A percentile compares a stretch with the other conserved stretches of the same genome.
Evolutionary conservation across 2,113 vertebrate species (phyloP).

Genomic region (Pycnonotus jocosus): DNA sequence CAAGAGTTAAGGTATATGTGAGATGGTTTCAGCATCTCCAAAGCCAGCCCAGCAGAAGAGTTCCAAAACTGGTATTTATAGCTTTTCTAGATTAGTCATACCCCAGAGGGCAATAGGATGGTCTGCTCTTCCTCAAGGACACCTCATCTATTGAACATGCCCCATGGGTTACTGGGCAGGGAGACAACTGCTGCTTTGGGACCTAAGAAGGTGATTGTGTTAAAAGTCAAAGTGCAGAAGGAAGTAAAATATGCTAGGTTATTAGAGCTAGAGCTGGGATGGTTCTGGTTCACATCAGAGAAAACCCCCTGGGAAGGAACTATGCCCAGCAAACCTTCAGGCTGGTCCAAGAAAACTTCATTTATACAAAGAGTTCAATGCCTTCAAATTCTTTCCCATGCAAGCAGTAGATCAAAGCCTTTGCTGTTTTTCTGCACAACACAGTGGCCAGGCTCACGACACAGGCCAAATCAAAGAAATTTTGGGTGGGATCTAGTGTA

Average conservation of each 20-base stretch:
- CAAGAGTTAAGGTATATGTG: neutral
- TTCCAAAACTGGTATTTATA: neutral
- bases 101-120: neutral
- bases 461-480: neutral
- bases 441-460: neutral
- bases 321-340: conserved; percentile 33
- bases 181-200: neutral
- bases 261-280: neutral
- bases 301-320: conserved; percentile 5
- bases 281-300: conserved; percentile 53
- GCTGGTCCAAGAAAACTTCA: conserved; percentile 49
- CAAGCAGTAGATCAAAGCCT: conserved; percentile 41
- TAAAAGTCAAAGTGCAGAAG: conserved; percentile 10
- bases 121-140: neutral
- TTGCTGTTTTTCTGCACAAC: neutral
- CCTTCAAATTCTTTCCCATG: conserved; percentile 50
- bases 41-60: neutral
- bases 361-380: conserved; percentile 22
- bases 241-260: neutral
- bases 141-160: neutral
- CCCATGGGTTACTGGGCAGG: neutral
- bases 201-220: conserved; percentile 4
- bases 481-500: neutral
- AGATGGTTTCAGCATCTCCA: neutral
- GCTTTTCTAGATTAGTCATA: neutral